Evolutionary conservation across 2,797 vertebrate species (phyloP).

Genomic region (Glossophaga mutica): DNA sequence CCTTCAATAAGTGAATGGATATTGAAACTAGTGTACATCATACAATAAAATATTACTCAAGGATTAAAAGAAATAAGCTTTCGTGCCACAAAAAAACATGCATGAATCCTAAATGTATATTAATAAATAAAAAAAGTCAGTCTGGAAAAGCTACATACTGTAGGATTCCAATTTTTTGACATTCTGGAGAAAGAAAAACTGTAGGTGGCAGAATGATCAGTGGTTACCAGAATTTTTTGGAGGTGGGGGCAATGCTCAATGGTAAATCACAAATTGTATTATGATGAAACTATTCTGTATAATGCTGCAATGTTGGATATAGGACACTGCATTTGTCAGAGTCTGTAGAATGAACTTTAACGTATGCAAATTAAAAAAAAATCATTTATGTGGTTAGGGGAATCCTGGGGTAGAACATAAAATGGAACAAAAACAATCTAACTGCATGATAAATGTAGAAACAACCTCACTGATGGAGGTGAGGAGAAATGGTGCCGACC

Average conservation of each 20-base stretch:
- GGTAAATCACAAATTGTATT: background rate
- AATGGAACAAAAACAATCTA: background rate
- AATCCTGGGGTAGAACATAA: background rate
- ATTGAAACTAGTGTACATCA: background rate
- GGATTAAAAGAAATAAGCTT: background rate
- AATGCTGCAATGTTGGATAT: background rate
- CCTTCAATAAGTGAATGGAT: background rate
- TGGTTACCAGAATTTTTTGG: background rate
- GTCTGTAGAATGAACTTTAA: background rate
- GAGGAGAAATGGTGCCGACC: background rate
- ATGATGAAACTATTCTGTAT: background rate
- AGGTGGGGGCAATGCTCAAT: background rate
- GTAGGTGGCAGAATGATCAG: background rate
- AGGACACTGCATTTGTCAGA: background rate
- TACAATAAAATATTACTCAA: background rate
- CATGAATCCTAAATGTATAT: background rate
- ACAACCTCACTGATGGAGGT: background rate
- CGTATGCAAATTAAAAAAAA: background rate
- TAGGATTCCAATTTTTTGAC: background rate
- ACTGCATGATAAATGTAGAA: background rate
- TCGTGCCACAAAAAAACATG: background rate
- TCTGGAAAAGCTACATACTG: background rate
- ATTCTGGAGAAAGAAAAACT: background rate
- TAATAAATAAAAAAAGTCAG: background rate
- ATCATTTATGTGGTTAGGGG: background rate